Base-by-base conservation (phyloP, 2,113 vertebrate species). In the Malaclemys terrapin region DNA sequence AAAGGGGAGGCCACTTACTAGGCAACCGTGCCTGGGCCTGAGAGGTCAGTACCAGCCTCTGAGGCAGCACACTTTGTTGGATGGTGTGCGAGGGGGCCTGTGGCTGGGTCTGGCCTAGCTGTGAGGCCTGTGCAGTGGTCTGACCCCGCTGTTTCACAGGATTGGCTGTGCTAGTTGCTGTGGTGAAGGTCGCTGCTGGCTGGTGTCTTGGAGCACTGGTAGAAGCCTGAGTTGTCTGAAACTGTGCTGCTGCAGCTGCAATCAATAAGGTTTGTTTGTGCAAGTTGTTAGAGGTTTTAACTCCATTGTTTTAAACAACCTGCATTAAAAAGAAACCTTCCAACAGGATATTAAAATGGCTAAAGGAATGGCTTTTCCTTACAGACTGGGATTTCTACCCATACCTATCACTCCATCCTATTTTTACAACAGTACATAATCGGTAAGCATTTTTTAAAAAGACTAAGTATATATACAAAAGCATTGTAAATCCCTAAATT, bases 21-120 rank as follows among this genome's bases (percentile, higher is more conserved):
- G 99, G 99, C 99, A 99, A 99, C 98, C 99, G 99, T 98, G 99
- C 99, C 99, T 99, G 99, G 98, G 99, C 99, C 99, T 99, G 99
- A 96, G 99, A 99, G 98, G 99, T 99, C 96, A 99, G 99, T 96
- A 99, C 99, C 98, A 99, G 99, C 99, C 99, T 99, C 99, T 99
- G 99, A 97, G 99, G 98, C 98, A 99, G 98, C 97, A 99, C 96
- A 96, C 98, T 99, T 98, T 99, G 99, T 98, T 99, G 99, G 95
- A 99, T 97, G 93, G 98, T 96, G 97, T 98, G 98, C 90, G 98
- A 82, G 97, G 98, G 98, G 98, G 98, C 98, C 98, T 99, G 99
- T 93, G 98, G 98, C 97, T 98, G 98, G 96, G 98, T 94, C 96
- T 98, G 98, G 97, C 98, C 98, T 85, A 98, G 98, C 96, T 98